Conservation (phyloP, 2,888 invertebrate genomes). For the Dendrolimus houi region DNA sequence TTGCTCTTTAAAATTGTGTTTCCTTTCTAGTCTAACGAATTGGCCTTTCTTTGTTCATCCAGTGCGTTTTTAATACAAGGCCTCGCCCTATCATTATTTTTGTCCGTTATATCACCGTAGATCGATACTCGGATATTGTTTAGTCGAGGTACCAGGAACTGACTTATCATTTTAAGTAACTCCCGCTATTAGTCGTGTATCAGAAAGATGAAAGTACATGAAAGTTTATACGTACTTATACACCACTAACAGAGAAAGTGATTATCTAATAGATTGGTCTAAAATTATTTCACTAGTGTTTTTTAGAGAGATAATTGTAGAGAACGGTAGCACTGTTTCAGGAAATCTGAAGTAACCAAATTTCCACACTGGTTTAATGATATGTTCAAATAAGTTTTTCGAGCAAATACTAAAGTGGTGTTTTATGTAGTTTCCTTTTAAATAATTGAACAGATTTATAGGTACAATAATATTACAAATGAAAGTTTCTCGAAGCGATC, state of each 20-base stretch:
- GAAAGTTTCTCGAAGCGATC: too few relatives aligned
- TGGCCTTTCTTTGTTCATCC: slow-evolving; percentile 67
- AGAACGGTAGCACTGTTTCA: not conserved
- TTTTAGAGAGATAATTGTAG: not conserved
- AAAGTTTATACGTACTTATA: slow-evolving; percentile 21
- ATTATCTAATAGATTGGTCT: slow-evolving; percentile 23
- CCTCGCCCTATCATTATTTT: slow-evolving; percentile 37
- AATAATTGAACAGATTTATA: too few relatives aligned
- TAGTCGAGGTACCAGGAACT: slow-evolving; percentile 18
- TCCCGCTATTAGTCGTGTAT: slow-evolving; percentile 18
- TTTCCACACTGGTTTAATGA: too few relatives aligned
- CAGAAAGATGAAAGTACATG: slow-evolving; percentile 25
- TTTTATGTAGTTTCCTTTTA: too few relatives aligned
- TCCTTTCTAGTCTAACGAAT: slow-evolving; percentile 69
- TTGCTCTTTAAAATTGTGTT: slow-evolving; percentile 67
- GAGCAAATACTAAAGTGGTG: too few relatives aligned
- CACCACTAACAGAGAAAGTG: slow-evolving; percentile 23
- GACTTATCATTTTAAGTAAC: slow-evolving; percentile 19
- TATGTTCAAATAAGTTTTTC: too few relatives aligned
- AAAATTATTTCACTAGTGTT: not conserved
- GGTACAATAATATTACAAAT: too few relatives aligned
- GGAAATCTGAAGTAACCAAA: not conserved
- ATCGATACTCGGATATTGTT: slow-evolving; percentile 22
- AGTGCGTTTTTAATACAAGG: slow-evolving; percentile 33
- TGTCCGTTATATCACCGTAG: slow-evolving; percentile 13